Base-by-base conservation (phyloP, 2,113 vertebrate genomes). In the Nesogale talazaci region DNA sequence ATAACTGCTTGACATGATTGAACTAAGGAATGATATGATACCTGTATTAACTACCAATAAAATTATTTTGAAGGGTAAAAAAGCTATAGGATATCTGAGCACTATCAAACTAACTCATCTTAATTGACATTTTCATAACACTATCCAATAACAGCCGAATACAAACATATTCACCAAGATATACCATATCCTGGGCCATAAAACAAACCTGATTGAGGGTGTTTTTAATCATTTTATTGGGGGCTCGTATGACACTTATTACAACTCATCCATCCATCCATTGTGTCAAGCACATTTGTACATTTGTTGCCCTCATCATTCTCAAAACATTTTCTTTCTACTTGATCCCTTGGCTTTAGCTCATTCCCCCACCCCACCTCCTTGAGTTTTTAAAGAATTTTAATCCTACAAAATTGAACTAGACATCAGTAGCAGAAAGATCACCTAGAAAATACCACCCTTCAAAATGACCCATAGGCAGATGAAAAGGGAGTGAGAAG, bases 151-250 rank as follows among this genome's bases (percentile, higher is more conserved):
- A 74, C 9, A 82, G 69, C 36, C 83, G 23, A 79, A 38, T 81
- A 88, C 74, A 78, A 81, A 90, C 79, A 78, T 40, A 46, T 81
- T 70, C 23, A 90, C 92, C 59, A 84, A 72, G 84, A 72, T 29
- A 56, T n/a, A 84, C 8, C 63, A 38, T 42, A 56, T 69, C 84
- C 88, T 77, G 61, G 79, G 19, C 31, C 38, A 72, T 59, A 76
- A 77, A 87, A 79, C 57, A 83, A 67, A 67, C 42, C 15, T 63
- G 77, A 46, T 10, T 46, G 42, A 46, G 42, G 42, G 42, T 46
- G 5, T 46, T 46, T 46, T 46, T 46, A 46, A 46, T 46, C 42
- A 46, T 10, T 46, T 46, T 46, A 46, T 46, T 46, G 42, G 42
- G 42, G 42, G 42, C 42, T 46, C 42, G 10, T 46, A 5, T 10